A percentile compares a stretch with the other conserved stretches of the same genome.
Conservation (phyloP, 2,113 vertebrate genomes). For the Leuciscus idus region DNA sequence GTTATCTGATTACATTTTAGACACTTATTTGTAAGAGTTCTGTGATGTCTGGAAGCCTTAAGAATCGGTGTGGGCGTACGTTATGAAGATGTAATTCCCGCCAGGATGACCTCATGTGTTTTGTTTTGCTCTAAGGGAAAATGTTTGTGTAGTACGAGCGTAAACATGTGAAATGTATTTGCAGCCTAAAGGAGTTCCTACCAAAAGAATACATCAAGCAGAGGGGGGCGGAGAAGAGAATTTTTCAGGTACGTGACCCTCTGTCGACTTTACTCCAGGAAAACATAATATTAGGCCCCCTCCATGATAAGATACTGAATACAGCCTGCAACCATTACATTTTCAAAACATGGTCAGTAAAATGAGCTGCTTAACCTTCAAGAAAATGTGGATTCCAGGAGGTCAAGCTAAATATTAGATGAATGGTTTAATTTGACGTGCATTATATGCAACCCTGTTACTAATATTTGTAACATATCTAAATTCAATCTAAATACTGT, state of each 20-base stretch:
- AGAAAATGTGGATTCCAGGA: not conserved
- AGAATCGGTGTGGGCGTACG: not conserved
- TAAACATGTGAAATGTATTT: conserved; percentile 67
- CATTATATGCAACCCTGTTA: not conserved
- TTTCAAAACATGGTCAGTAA: not conserved
- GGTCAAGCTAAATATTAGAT: not conserved
- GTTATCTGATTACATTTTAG: conserved; percentile 2
- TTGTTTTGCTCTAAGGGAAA: conserved; percentile 37
- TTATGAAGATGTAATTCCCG: conserved; percentile 59
- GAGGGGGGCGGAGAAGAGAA: conserved; percentile 81
- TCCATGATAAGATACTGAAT: not conserved
- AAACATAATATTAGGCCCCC: not conserved
- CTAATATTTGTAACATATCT: not conserved
- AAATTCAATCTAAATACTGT: not conserved
- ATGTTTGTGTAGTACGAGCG: conserved; percentile 57
- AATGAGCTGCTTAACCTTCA: not conserved
- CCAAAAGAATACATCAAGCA: conserved; percentile 84
- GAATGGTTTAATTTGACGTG: not conserved
- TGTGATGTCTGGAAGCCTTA: not conserved
- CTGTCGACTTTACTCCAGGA: not conserved
- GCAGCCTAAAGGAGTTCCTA: conserved; percentile 81
- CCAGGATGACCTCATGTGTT: conserved; percentile 68
- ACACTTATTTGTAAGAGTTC: not conserved
- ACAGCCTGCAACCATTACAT: not conserved
- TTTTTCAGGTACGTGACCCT: conserved; percentile 78